phyloP scores from a whole-genome alignment of 2,888 invertebrate species.

The Drosophila heteroneura region DNA sequence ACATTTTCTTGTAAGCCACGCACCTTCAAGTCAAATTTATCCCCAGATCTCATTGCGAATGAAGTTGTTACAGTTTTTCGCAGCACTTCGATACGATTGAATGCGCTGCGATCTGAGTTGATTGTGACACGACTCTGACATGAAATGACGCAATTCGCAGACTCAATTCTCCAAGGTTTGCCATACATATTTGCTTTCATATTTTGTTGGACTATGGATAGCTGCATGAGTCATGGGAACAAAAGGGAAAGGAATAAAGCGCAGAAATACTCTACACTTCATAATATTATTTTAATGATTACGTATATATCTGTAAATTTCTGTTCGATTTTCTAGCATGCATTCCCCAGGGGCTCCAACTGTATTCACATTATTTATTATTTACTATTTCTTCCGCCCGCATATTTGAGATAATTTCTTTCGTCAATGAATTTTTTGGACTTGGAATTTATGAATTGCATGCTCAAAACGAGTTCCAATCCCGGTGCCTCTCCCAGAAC shows the following conservation, averaged over 20 bases:
- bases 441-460: constrained; percentile 42
- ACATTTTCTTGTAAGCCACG: constrained; percentile 81
- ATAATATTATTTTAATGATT: not conserved
- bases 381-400: not conserved
- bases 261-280: not conserved
- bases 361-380: not conserved
- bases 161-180: constrained; percentile 60
- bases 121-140: constrained; percentile 77
- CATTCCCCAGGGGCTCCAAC: not conserved
- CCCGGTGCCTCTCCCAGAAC: constrained; percentile 1
- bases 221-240: constrained; percentile 37
- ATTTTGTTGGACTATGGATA: constrained; percentile 28
- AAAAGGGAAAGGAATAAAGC: not conserved
- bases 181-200: constrained; percentile 46
- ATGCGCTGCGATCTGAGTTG: constrained; percentile 65
- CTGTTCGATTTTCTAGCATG: not conserved
- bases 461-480: constrained; percentile 3
- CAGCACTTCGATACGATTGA: constrained; percentile 31
- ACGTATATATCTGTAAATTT: not conserved
- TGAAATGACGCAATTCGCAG: constrained; percentile 72
- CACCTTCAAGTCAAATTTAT: constrained; percentile 79
- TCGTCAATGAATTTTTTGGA: constrained; percentile 13
- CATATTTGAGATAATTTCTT: not conserved
- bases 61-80: constrained; percentile 78
- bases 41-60: constrained; percentile 64